A percentile compares a stretch with the other conserved stretches of the same genome.
phyloP scores from a whole-genome alignment of 2,888 invertebrate species.

The Gasteruption jaculator region DNA sequence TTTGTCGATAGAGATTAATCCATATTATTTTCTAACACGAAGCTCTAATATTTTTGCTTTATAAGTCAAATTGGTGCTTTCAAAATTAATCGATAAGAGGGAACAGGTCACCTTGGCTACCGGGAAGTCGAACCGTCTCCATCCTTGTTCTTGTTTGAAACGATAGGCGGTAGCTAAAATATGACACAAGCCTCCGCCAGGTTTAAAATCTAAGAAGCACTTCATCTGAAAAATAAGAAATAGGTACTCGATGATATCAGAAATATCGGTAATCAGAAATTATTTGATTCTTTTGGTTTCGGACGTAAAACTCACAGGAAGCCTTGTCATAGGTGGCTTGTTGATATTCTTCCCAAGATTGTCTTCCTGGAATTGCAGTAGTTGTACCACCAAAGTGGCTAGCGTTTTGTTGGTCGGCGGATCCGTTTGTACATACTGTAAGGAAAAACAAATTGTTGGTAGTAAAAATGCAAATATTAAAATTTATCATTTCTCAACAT shows the following conservation, averaged over 20 bases:
- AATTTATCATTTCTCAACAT: no score
- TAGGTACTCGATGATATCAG: neutral
- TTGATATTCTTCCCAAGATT: conserved; percentile 89
- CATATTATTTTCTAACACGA: neutral
- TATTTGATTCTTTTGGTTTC: neutral
- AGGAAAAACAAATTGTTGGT: no score
- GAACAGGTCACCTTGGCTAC: conserved; percentile 71
- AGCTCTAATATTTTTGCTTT: neutral
- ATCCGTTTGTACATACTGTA: conserved; percentile 86
- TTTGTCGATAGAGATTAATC: no score
- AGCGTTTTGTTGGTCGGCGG: conserved; percentile 92
- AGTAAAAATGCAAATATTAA: no score
- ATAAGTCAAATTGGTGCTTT: no score
- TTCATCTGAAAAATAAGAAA: conserved; percentile 67
- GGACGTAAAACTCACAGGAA: conserved; percentile 65
- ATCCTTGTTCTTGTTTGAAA: conserved; percentile 94
- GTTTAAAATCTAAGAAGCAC: conserved; percentile 93
- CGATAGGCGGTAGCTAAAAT: conserved; percentile 91
- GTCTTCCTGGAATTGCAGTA: conserved; percentile 95
- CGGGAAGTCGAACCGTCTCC: conserved; percentile 91
- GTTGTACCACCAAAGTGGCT: conserved; percentile 77
- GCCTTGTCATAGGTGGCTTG: conserved; percentile 82
- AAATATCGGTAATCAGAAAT: neutral
- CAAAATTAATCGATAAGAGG: no score
- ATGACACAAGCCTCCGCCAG: conserved; percentile 88